Percentiles rank a stretch among this genome's conserved stretches.
These are phyloP conservation scores for Noctuana brunneofusca DNA, from an alignment of 2,888 invertebrate species.

Conservation along the genomic window DNA sequence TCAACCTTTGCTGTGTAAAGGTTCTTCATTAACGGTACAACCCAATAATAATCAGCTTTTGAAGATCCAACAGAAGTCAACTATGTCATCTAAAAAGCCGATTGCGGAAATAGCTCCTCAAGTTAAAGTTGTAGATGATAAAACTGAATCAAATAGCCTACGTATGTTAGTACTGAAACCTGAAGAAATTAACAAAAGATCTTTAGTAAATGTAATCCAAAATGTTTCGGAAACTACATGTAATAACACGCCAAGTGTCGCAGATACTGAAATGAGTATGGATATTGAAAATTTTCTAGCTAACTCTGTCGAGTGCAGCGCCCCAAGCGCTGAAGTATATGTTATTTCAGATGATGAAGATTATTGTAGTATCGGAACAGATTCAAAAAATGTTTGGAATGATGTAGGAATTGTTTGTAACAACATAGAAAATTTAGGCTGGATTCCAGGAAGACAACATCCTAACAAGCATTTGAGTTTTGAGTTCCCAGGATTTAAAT, in stretches of 20 bases:
- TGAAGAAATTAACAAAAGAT: slow-evolving; percentile 71
- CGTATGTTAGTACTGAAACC: slow-evolving; percentile 72
- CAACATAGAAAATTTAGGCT: slow-evolving; percentile 58
- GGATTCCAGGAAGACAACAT: slow-evolving; percentile 56
- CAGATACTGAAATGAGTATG: slow-evolving; percentile 39
- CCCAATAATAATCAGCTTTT: neutral
- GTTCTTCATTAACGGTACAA: slow-evolving; percentile 1
- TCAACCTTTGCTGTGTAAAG: slow-evolving; percentile 21
- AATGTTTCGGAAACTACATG: slow-evolving; percentile 4
- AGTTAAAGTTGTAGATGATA: slow-evolving; percentile 53
- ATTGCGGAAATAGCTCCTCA: slow-evolving; percentile 54
- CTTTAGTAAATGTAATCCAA: slow-evolving; percentile 36
- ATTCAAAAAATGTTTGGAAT: slow-evolving; percentile 37
- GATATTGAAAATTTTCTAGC: slow-evolving; percentile 60
- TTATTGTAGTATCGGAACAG: slow-evolving; percentile 22
- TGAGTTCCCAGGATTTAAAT: slow-evolving; percentile 66
- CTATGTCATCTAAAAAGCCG: slow-evolving; percentile 40
- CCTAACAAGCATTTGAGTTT: slow-evolving; percentile 54
- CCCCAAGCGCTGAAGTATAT: slow-evolving; percentile 43
- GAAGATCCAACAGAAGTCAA: slow-evolving; percentile 4
- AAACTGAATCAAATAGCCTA: slow-evolving; percentile 39
- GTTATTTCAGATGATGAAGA: slow-evolving; percentile 52
- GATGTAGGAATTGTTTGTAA: slow-evolving; percentile 61
- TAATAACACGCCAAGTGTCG: slow-evolving; percentile 1
- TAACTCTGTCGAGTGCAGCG: slow-evolving; percentile 43